These are phyloP conservation scores for Chiloscyllium punctatum DNA, from an alignment of 2,797 vertebrate genomes.

Conservation along the genomic window DNA sequence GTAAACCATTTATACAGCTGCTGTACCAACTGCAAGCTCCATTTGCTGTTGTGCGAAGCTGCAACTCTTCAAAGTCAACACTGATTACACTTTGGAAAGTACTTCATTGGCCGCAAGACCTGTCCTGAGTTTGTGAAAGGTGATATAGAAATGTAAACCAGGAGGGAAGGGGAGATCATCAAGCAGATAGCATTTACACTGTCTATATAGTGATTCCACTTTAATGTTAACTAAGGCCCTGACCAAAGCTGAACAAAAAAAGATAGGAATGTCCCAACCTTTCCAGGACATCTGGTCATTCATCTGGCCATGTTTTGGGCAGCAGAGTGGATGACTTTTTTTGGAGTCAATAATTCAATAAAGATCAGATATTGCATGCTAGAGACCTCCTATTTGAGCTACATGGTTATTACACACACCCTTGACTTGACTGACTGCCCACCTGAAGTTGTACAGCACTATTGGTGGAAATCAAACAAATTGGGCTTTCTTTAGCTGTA, in stretches of 20 bases:
- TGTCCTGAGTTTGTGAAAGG: neutral
- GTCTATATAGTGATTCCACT: neutral
- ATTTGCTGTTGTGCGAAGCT: neutral
- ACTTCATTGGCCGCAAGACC: neutral
- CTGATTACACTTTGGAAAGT: neutral
- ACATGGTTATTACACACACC: neutral
- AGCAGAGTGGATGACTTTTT: constrained; percentile 3
- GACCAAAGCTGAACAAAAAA: neutral
- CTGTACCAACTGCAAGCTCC: neutral
- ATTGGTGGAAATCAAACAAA: neutral
- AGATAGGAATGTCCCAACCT: neutral
- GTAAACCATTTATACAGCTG: neutral
- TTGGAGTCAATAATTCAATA: neutral
- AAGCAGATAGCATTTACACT: no score
- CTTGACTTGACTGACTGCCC: neutral
- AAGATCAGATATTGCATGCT: neutral
- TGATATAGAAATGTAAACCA: neutral
- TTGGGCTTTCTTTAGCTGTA: neutral
- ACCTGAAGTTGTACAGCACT: neutral
- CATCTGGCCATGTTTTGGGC: neutral
- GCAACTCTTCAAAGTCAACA: neutral
- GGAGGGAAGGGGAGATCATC: no score
- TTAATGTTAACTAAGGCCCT: neutral
- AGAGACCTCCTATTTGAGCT: neutral
- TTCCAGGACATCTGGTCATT: neutral